Evolutionary conservation across 2,888 invertebrate genomes (phyloP).

Genomic region (Microctonus aethiopoides): DNA sequence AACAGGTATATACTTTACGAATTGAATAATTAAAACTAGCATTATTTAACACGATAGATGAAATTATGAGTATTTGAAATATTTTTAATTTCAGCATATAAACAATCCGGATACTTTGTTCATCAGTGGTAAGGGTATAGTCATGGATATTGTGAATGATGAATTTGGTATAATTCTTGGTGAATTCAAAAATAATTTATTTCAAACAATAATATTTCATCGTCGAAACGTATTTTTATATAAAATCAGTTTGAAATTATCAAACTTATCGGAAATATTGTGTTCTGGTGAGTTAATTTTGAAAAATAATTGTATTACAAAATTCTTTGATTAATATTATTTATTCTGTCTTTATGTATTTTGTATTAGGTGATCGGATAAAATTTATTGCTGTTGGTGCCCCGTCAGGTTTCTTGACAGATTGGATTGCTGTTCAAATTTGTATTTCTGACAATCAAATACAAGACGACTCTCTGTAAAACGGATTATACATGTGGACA

Average conservation of each 20-base stretch:
- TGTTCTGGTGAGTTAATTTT: constrained; percentile 38
- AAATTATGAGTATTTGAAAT: not conserved
- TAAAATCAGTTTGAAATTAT: constrained; percentile 29
- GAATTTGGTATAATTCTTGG: constrained; percentile 52
- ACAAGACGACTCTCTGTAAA: not conserved
- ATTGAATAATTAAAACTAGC: too few species aligned
- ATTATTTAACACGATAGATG: too few species aligned
- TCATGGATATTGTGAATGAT: constrained; percentile 46
- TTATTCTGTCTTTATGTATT: not conserved
- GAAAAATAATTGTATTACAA: not conserved
- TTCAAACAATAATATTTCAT: constrained; percentile 51
- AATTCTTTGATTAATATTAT: not conserved
- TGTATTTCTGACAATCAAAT: constrained; percentile 9
- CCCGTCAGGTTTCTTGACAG: constrained; percentile 39
- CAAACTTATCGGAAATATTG: constrained; percentile 39
- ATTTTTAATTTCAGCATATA: constrained; percentile 45
- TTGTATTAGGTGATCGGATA: constrained; percentile 43
- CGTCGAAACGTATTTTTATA: constrained; percentile 46
- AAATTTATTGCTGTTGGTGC: constrained; percentile 45
- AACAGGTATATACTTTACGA: not conserved
- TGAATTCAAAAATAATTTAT: constrained; percentile 46
- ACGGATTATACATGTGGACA: too few species aligned
- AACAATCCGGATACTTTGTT: constrained; percentile 46
- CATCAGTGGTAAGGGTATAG: constrained; percentile 46
- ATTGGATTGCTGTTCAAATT: constrained; percentile 45